phyloP scores from a whole-genome alignment of 2,113 vertebrate species.

The Chloropsis hardwickii region DNA sequence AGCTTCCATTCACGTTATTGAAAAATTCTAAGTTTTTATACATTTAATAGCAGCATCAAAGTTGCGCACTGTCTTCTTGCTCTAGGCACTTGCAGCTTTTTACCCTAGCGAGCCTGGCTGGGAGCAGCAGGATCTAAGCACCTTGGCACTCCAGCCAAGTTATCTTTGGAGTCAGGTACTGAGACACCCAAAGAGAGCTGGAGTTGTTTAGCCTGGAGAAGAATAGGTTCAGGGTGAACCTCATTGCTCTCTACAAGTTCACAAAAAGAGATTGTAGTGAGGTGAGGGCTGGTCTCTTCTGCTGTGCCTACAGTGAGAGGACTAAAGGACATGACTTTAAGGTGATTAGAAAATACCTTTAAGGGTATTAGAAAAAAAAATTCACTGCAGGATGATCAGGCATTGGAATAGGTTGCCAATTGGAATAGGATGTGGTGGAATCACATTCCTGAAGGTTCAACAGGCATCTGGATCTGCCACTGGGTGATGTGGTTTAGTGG shows the following conservation, averaged over 20 bases:
- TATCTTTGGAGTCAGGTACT: neutral
- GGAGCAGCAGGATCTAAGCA: neutral
- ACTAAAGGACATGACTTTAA: neutral
- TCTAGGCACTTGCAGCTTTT: neutral
- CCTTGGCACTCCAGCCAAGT: neutral
- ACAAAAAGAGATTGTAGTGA: neutral
- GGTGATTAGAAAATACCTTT: no score
- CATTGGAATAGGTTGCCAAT: neutral
- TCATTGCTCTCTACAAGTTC: neutral
- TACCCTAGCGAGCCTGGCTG: neutral
- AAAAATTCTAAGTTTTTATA: neutral
- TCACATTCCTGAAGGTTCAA: neutral
- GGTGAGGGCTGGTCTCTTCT: neutral
- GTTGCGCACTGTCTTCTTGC: neutral
- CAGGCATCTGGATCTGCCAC: neutral
- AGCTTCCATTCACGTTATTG: neutral
- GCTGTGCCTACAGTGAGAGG: neutral
- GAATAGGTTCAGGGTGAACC: neutral
- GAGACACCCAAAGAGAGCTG: neutral
- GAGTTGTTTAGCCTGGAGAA: neutral
- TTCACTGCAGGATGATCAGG: neutral
- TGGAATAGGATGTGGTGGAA: neutral
- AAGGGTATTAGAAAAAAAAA: neutral
- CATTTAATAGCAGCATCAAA: neutral
- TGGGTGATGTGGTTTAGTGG: neutral